Evolutionary conservation across 1,140 invertebrate species (phyloP), one percentile per base, ranked within the genome.

Genomic region (Drosophila nannoptera): DNA sequence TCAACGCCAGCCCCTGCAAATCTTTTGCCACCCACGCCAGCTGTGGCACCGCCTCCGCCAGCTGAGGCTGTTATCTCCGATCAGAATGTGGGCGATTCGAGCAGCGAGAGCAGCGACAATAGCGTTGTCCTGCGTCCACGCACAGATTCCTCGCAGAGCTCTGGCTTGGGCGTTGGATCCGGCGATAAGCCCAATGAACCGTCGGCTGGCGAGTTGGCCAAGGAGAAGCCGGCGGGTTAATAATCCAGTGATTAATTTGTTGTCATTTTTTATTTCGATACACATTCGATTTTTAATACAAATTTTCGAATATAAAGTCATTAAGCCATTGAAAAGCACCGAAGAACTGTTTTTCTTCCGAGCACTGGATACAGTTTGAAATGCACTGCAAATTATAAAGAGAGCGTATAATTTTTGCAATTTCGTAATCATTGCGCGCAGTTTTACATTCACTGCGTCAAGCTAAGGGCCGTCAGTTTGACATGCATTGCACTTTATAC

Each of bases 101-200:
- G 81, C 61, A 84, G 81, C 14, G 77, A 86, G 60, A 84, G 81
- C 50, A 84, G 81, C 46, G 81, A 84, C 38, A 86, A 60, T 5
- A 84, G 81, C 46, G 81, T 84, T 7, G 81, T 84, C 0, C 40
- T 86, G 7, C 67, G 82, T 12, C 48, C 81, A 4, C 68, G 31
- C 35, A 33, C 76, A 6, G 69, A 69, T 6, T 77, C 77, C 0
- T 66, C 81, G 4, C 75, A 84, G 7, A 73, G 80, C 9, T 68
- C 76, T 1, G 68, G n/a, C 7, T 35, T 31, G 7, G 45, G 45
- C 9, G 14, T 6, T 7, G 40, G 40, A 0, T 29, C 45, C 0
- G 49, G 80, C 0, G 80, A 84, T 35, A 74, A 80, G 38, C n/a
- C 61, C 16, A 52, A n/a, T 14, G 36, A 29, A 14, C 62, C 36